Conservation (phyloP, 1,140 invertebrate species). For the Drosophila chauvacae region DNA sequence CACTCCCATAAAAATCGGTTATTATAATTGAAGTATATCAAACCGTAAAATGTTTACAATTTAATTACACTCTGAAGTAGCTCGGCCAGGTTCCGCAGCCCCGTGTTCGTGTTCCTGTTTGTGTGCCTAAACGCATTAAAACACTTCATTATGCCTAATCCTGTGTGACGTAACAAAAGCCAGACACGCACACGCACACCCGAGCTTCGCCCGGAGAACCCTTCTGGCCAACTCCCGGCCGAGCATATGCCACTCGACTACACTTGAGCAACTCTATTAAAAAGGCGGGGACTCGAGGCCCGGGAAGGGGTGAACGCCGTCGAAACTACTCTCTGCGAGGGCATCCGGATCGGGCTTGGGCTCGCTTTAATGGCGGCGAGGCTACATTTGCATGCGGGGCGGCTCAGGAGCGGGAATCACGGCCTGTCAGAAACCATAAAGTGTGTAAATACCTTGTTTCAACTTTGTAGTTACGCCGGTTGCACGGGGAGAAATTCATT, state of each 20-base stretch:
- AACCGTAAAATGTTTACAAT: conserved; percentile 57
- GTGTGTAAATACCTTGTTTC: conserved; percentile 73
- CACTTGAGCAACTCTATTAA: conserved; percentile 80
- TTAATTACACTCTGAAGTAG: conserved; percentile 63
- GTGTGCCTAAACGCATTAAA: conserved; percentile 80
- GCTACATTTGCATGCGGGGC: conserved; percentile 61
- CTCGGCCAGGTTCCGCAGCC: conserved; percentile 16
- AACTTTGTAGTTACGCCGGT: conserved; percentile 58
- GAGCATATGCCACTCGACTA: conserved; percentile 72
- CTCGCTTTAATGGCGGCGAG: conserved; percentile 62
- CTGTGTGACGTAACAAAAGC: conserved; percentile 79
- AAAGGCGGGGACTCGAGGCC: conserved; percentile 17
- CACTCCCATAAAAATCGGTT: conserved; percentile 20
- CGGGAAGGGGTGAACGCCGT: conserved; percentile 35
- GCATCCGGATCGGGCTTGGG: conserved; percentile 40
- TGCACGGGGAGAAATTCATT: conserved; percentile 10
- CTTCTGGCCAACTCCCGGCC: conserved; percentile 15
- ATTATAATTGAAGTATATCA: conserved; percentile 48
- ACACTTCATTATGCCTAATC: conserved; percentile 81
- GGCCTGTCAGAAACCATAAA: conserved; percentile 81
- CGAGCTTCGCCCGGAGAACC: conserved; percentile 38
- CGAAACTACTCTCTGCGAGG: conserved; percentile 34
- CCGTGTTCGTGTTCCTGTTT: conserved; percentile 29
- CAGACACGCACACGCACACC: conserved; percentile 59
- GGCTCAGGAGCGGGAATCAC: conserved; percentile 53